Evolutionary conservation across 1,140 invertebrate genomes (phyloP), one percentile per base, ranked within the genome.

Genomic region (Whitmania pigra): DNA sequence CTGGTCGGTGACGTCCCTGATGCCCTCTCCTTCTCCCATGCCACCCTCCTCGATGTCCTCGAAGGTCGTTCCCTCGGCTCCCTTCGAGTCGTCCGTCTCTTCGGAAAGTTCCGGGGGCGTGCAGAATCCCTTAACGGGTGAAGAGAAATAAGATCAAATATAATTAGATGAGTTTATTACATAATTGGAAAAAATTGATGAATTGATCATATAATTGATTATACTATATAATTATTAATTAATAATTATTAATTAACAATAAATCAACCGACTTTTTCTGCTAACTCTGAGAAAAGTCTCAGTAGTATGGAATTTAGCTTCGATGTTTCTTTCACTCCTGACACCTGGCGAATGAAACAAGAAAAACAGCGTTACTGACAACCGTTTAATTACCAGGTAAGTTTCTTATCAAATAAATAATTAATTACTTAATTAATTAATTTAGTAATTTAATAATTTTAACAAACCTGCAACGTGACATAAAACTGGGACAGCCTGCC

Each of bases 71-170:
- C 81, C 80, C 27, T 81, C 80, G 40, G 79, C 79, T 20, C 78
- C 81, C 15, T 76, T 76, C 25, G 76, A 74, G 74, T 85, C 81
- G 60, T 86, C 84, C 74, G 82, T 78, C 66, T 84, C 81, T 27
- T 90, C 87, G 13, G 49, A 49, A 18, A 70, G 43, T 53, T 49
- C 69, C n/a, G 31, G 31, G 18, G 94, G 93, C 69, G 92, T 86
- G 78, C 94, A 96, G 81, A 97, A 98, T 60, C 96, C 96, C 84
- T 86, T n/a, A n/a, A n/a, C n/a, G n/a, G n/a, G n/a, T n/a, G n/a
- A n/a, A n/a, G n/a, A n/a, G n/a, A n/a, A n/a, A n/a, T n/a, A n/a
- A n/a, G n/a, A n/a, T n/a, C n/a, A n/a, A n/a, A n/a, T n/a, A n/a
- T n/a, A n/a, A n/a, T n/a, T n/a, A n/a, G n/a, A n/a, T n/a, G n/a